Evolutionary conservation across 2,888 invertebrate genomes (phyloP), one percentile per base, ranked within the genome.

Genomic region (Aphodius sticticus): DNA sequence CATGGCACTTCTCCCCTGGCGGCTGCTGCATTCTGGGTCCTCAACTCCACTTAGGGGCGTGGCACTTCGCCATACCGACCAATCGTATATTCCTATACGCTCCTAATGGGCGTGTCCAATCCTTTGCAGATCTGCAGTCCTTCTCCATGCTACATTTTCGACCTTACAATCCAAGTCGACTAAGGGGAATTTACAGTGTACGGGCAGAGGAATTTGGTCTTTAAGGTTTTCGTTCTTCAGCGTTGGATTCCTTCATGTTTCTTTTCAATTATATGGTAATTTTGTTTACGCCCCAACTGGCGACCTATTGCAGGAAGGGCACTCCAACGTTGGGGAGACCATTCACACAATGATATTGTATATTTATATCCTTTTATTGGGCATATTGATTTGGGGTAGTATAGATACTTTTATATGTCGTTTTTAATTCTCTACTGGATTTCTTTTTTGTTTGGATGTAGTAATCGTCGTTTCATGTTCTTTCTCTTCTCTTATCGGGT

Each of bases 351-450:
- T 86, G 88, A 88, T 88, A 88, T 88, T 89, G 88, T 89, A 86
- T 88, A 88, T 89, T 88, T 88, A 88, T 88, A 88, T 88, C 86
- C 87, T 89, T 88, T 89, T 88, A 89, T 89, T 89, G 89, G 89
- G 88, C 86, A 87, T 89, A 89, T 89, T 86, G 86, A 87, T 87
- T 86, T 74, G 84, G 83, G 84, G 82, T 82, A 53, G 12, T 53
- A 38, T 38, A 1, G 81, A 82, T 84, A 84, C 85, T 85, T 84
- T 85, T 85, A 84, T 84, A 83, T 84, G 84, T 82, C 83, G 84
- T 85, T 85, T 83, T 84, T 84, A 85, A 84, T 85, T 78, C 76
- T 78, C 70, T 75, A 2, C 69, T n/a, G 15, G 69, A 36, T 77
- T 78, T 76, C 69, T 38, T 37, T 78, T 74, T 76, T 76, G 78